Base-by-base conservation (phyloP, 2,797 vertebrate species). In the Mormyrops attenuatus region DNA sequence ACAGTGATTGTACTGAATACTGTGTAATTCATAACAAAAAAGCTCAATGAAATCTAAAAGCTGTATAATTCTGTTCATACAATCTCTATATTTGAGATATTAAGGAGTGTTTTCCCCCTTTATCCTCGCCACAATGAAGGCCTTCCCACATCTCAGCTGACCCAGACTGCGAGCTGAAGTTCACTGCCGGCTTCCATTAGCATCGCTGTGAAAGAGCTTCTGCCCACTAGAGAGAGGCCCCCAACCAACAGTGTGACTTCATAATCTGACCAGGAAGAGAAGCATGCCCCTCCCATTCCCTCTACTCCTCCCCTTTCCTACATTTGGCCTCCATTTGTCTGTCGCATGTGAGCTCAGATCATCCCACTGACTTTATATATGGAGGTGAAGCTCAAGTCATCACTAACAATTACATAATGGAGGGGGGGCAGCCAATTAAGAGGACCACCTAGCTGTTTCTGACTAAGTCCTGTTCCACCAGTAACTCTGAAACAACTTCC, bases 341-440 rank as follows among this genome's bases (percentile, higher is more conserved):
- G 34, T 22, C 30, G 30, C 85, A 41, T 63, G 55, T 44, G 52
- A 41, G 6, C 63, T 87, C 53, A 87, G 52, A 87, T 87, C 53
- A 87, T 87, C 53, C 20, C 55, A 60, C 86, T 60, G 55, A 44
- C 34, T 87, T 87, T 38, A 87, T 60, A 87, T 57, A 60, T 41
- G 26, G 34, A 44, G 26, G 53, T 87, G 86, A 87, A 38, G 53
- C 53, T 87, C 8, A 63, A 44, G 52, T 87, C 86, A 52, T 53
- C 26, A 22, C 86, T 30, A 87, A 87, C 53, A 87, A 87, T 87
- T 60, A 11, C 55, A 57, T 87, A 22, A 60, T 15, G 49, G 30
- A 5, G 85, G 86, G 22, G 85, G 85, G 44, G 4, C 0, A 44
- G 30, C 1, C 38, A 60, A 57, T 41, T 17, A 87, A 47, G 20